phyloP scores from a whole-genome alignment of 2,113 vertebrate species.

The Catharus fuscescens region DNA sequence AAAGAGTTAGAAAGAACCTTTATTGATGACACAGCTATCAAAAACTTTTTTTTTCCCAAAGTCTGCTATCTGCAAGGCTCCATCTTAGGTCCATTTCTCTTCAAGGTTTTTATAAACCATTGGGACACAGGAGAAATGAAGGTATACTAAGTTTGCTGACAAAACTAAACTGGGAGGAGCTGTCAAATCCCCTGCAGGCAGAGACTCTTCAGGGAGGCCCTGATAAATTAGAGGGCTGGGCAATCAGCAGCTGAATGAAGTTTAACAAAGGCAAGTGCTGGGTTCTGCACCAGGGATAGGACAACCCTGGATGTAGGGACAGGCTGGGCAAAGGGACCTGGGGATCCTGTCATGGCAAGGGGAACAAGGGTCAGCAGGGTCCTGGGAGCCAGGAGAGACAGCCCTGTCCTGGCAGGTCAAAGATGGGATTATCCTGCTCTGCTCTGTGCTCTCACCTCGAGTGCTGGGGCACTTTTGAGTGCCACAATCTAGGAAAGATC shows the following conservation, averaged over 20 bases:
- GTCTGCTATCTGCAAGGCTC: neutral
- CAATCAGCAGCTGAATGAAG: neutral
- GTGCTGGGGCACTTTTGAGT: neutral
- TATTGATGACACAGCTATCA: slow-evolving; percentile 56
- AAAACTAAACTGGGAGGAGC: neutral
- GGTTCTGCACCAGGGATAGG: neutral
- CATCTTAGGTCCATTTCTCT: neutral
- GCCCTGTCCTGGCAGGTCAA: neutral
- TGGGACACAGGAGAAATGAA: neutral
- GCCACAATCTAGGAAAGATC: neutral
- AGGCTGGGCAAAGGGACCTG: neutral
- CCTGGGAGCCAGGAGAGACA: neutral
- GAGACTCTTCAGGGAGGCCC: neutral
- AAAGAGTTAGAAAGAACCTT: slow-evolving; percentile 63
- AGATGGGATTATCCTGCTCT: neutral
- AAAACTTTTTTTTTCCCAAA: slow-evolving; percentile 49
- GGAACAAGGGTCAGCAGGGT: neutral
- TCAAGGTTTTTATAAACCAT: neutral
- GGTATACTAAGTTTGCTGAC: neutral
- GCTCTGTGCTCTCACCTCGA: neutral
- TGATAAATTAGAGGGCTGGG: neutral
- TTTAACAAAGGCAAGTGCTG: neutral
- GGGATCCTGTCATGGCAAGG: neutral
- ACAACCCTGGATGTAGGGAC: neutral
- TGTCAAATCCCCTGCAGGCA: neutral